Evolutionary conservation across 2,797 vertebrate genomes (phyloP), one percentile per base, ranked within the genome.

Genomic region (Diplodus puntazzo): DNA sequence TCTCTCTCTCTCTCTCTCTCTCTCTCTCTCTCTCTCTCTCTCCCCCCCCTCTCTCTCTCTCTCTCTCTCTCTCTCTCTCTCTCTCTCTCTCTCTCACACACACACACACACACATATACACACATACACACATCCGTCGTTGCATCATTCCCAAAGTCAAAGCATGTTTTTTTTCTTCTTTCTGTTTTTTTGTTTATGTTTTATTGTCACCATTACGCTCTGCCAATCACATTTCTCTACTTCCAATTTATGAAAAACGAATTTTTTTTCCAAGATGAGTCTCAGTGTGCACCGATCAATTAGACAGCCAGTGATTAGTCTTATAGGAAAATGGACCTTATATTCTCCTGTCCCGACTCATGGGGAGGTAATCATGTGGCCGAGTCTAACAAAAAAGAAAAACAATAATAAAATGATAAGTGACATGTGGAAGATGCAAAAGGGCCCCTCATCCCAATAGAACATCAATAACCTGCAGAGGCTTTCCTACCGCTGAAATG

Each of bases 131-230:
- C 72, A 75, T 39, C 27, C 64, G 81, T 79, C 68, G 45, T 84
- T 87, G 85, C 83, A 88, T 92, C 87, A 90, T 88, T 82, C 63
- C 82, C 83, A 89, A 79, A 86, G 89, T 92, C 88, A 89, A 81
- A 86, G 58, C 69, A 7, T 48, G 25, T 73, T 82, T 78, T 81
- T 81, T 81, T 81, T 79, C 25, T 77, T 73, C n/a, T 61, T 87
- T 3, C 14, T 45, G 4, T 45, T 45, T 74, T 71, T 34, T 6
- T 25, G 16, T 74, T 71, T 25, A 2, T 30, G 16, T 75, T 82
- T 82, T 83, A 79, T 83, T 88, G 63, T 76, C 81, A 79, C 77
- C 69, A 81, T 63, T 88, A 71, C 62, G 67, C 49, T 58, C 59
- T 16, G 20, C 62, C 58, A 71, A 42, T 69, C 66, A 69, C 23